These are phyloP conservation scores for Ischnus inquisitorius DNA, from an alignment of 2,888 invertebrate species.

Conservation along the genomic window DNA sequence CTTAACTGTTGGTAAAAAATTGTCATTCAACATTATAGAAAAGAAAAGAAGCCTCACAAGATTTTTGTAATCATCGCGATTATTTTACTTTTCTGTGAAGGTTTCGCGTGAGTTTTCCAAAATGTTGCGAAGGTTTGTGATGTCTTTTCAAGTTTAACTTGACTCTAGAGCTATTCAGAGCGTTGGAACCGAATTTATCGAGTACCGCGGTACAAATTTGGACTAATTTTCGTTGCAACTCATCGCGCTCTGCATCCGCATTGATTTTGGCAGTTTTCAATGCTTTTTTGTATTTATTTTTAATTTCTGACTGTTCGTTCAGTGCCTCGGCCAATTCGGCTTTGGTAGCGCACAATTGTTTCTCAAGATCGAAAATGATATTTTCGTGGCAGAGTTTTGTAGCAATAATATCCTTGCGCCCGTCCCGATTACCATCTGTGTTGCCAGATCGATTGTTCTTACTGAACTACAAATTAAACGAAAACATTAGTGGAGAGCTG, in stretches of 20 bases:
- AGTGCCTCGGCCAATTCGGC: conserved; percentile 69
- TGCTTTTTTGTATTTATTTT: conserved; percentile 72
- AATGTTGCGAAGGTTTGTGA: conserved; percentile 50
- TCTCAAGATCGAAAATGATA: conserved; percentile 71
- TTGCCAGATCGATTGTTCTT: not conserved
- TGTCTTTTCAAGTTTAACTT: conserved; percentile 41
- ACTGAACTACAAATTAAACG: conserved; percentile 48
- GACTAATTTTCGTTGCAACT: conserved; percentile 73
- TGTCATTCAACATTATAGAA: not conserved
- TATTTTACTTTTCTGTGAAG: conserved; percentile 72
- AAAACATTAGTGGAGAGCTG: conserved; percentile 26
- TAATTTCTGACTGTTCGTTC: conserved; percentile 55
- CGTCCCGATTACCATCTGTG: not conserved
- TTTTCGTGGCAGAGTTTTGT: conserved; percentile 45
- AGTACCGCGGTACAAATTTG: conserved; percentile 73
- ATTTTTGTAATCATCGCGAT: not conserved
- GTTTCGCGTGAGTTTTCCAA: conserved; percentile 66
- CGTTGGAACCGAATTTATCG: conserved; percentile 71
- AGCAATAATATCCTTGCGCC: conserved; percentile 16
- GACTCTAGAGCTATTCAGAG: conserved; percentile 20
- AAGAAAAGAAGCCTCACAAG: not conserved
- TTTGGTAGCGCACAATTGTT: conserved; percentile 63
- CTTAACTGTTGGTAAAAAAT: conserved; percentile 65
- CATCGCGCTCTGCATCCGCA: conserved; percentile 70
- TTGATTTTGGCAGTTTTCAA: conserved; percentile 66